phyloP scores from a whole-genome alignment of 2,797 vertebrate species.

The Coracias cyanogaster region DNA sequence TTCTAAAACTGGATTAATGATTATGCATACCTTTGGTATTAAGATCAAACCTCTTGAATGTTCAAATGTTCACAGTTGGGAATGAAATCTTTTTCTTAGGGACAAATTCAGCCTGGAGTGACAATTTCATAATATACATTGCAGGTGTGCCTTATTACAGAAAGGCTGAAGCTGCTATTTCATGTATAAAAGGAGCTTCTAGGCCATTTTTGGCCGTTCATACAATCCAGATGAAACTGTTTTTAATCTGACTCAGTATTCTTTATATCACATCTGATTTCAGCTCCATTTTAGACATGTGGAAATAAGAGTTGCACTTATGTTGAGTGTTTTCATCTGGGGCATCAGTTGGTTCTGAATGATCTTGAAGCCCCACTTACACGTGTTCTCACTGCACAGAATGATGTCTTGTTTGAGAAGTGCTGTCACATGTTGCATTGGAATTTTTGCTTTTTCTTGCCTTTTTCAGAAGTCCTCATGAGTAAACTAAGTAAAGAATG shows the following conservation, averaged over 20 bases:
- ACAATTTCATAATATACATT: background rate
- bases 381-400: background rate
- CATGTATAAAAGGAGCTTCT: background rate
- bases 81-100: background rate
- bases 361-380: background rate
- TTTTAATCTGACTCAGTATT: background rate
- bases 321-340: background rate
- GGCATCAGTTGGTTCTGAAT: background rate
- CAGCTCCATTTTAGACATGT: background rate
- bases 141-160: background rate
- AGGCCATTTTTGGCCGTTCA: background rate
- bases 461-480: background rate
- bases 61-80: background rate
- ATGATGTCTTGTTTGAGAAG: background rate
- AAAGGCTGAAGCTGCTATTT: background rate
- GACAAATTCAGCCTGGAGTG: conserved; percentile 9
- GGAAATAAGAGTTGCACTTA: background rate
- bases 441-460: background rate
- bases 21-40: conserved; percentile 9
- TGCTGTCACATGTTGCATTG: accelerated
- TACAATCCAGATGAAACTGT: background rate
- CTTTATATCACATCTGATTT: background rate
- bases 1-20: background rate
- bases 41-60: conserved; percentile 22
- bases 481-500: background rate